Base-by-base conservation (phyloP, 2,113 vertebrate species). In the Scortum barcoo region DNA sequence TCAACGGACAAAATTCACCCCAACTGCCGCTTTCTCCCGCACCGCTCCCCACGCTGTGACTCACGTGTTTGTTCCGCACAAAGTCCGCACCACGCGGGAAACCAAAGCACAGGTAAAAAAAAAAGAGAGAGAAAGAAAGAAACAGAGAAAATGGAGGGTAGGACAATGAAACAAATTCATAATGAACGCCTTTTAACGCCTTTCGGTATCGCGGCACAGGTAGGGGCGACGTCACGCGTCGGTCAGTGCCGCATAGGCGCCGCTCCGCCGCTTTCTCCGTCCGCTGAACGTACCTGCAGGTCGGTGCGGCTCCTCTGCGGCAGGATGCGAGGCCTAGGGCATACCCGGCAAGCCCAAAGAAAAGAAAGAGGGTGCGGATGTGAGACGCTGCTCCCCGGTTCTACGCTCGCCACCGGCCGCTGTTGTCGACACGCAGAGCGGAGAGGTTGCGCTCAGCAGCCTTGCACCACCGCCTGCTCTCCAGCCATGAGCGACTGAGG, bases 241-340 rank as follows among this genome's bases (percentile, higher is more conserved):
- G 26, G 66, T 81, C 83, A 76, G 72, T 90, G 89, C 85, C 88
- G 87, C 86, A 89, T 88, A 87, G 88, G 88, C 83, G 78, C 72
- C 60, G 11, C 75, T 36, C 51, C 40, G 60, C 46, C 44, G 70
- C 56, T 40, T 24, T 50, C 54, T 57, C 72, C 42, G n/a, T 24
- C 22, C 7, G 9, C 13, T 10, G 42, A 30, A 81, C 90, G 1
- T 94, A 94, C 94, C 92, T 93, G 88, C 74, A 22, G 44, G 69
- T 78, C 57, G 60, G 30, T 26, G 67, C 67, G 36, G 56, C 53
- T 86, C 68, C 71, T 88, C 84, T 90, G 90, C 91, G 78, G 83
- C 88, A 88, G 58, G 28, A 48, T 16, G n/a, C 2, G 3, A 53
- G 33, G 48, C 26, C 46, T 60, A 61, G 44, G 51, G 33, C 73